Base-by-base conservation (phyloP, 2,888 invertebrate genomes). In the Ischnus inquisitorius region DNA sequence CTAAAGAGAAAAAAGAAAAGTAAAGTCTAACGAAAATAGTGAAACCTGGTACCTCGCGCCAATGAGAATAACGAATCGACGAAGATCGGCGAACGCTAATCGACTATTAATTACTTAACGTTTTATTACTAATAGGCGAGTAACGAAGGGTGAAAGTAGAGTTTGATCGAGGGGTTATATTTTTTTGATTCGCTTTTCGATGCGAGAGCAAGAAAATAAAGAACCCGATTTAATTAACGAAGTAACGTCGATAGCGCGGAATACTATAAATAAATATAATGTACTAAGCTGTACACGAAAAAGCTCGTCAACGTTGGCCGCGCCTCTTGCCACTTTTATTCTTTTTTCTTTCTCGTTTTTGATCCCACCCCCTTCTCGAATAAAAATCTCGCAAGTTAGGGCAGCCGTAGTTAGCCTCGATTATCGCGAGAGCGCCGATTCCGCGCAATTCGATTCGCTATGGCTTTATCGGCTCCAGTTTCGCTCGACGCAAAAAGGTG, bases 11-110 rank as follows among this genome's bases (percentile, higher is more conserved):
- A 77, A 43, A 54, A 69, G 39, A 60, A 34, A 6, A 4, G 34
- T 6, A 34, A 34, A 34, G 8, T 34, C 8, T 34, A 34, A 78
- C 48, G 64, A 64, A 43, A 41, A 43, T 28, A 71, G 60, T 39
- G 41, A 69, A 83, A 80, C 51, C 46, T 54, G 80, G 60, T 83
- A 83, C 83, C 83, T 83, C 83, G 83, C 80, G 75, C 72, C 67
- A 72, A 83, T 39, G 72, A 74, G 64, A 67, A 10, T 16, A 46
- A 69, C 25, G 39, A 68, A 80, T 48, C 25, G 67, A 60, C 46
- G 60, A 75, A 68, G 57, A 72, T 67, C 57, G 68, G 60, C 48
- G 12, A 60, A 62, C 8, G 43, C 60, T 25, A 46, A 60, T 16
- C 43, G 46, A 60, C 60, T 60, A 60, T 74, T 28, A 72, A 62